Percentiles rank a stretch among this genome's conserved stretches.
Evolutionary conservation across 2,797 vertebrate genomes (phyloP).

Genomic region (Stomatorhinus walkeri): DNA sequence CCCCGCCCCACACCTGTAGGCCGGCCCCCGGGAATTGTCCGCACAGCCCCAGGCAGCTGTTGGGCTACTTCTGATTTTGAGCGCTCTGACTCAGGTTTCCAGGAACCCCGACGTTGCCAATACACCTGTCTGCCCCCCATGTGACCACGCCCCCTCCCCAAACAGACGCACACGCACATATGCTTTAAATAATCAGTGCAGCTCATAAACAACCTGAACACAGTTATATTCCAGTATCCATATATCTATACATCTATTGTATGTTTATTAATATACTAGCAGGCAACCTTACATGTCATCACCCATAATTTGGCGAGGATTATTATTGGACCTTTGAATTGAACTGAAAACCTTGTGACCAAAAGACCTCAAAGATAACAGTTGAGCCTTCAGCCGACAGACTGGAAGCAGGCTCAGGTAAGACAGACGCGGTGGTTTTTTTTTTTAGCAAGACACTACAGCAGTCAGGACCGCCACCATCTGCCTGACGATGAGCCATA

Average conservation of each 20-base stretch:
- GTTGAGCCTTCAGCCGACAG: neutral
- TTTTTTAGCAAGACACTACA: neutral
- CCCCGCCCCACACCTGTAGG: conserved; percentile 11
- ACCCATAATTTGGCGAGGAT: neutral
- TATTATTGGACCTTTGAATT: neutral
- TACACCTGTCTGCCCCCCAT: conserved; percentile 15
- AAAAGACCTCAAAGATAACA: neutral
- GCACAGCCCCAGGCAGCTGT: conserved; percentile 18
- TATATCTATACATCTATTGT: neutral
- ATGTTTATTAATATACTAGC: conserved; percentile 1
- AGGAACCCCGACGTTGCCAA: neutral
- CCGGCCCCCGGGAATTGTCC: neutral
- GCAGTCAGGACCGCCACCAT: neutral
- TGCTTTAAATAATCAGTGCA: neutral
- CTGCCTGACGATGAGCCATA: neutral
- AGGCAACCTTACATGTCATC: neutral
- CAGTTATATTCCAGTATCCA: neutral
- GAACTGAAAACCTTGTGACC: neutral
- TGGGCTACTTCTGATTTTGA: neutral
- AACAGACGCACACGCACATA: neutral
- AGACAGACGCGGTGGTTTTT: neutral
- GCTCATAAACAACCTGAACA: neutral
- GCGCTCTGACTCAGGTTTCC: conserved; percentile 22
- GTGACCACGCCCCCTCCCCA: neutral
- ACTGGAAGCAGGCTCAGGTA: neutral